Conservation (phyloP, 2,888 invertebrate genomes). For the Dasysyrphus albostriatus region DNA sequence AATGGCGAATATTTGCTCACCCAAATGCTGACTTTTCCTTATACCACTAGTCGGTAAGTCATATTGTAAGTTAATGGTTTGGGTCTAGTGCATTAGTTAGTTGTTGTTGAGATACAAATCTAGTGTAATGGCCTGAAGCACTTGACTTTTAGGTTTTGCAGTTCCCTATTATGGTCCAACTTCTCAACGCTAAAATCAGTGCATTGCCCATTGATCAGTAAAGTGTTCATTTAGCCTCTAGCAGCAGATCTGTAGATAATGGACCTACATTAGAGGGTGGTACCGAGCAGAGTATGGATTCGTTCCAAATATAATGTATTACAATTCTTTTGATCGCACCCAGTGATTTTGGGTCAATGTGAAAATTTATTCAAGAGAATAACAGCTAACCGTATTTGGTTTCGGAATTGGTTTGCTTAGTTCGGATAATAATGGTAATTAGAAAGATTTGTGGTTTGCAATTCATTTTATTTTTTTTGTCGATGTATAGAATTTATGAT, state of each 20-base stretch:
- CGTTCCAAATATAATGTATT: constrained; percentile 53
- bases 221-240: constrained; percentile 52
- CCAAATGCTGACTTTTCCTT: background rate
- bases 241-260: constrained; percentile 45
- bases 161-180: constrained; percentile 44
- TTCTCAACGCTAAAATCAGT: constrained; percentile 39
- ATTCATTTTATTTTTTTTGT: background rate
- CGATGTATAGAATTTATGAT: background rate
- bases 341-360: constrained; percentile 48
- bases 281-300: constrained; percentile 27
- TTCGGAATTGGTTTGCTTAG: constrained; percentile 60
- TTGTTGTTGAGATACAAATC: constrained; percentile 55
- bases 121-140: constrained; percentile 47
- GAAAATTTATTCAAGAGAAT: constrained; percentile 38
- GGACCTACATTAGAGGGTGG: constrained; percentile 58
- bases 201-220: constrained; percentile 38
- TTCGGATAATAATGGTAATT: constrained; percentile 58
- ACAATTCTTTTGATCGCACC: constrained; percentile 32
- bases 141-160: constrained; percentile 60
- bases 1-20: constrained; percentile 42
- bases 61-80: constrained; percentile 9
- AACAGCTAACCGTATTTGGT: constrained; percentile 61
- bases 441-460: constrained; percentile 49
- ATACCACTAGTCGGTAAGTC: constrained; percentile 8
- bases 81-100: constrained; percentile 38